Conservation (phyloP, 2,888 invertebrate species). For the Zonitis immaculata region DNA sequence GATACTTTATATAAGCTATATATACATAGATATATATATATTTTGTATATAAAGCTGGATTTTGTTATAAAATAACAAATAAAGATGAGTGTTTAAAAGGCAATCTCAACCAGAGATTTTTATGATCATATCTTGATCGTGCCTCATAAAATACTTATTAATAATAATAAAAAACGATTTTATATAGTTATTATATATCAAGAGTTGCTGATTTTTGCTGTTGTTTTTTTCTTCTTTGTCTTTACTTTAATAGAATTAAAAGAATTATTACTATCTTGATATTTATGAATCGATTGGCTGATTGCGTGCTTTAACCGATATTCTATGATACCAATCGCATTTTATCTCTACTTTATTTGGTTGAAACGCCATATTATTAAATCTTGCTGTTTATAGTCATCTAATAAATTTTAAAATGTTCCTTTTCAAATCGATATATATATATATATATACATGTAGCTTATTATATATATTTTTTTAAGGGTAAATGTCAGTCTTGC, state of each 20-base stretch:
- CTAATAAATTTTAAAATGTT: neutral
- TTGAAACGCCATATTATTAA: conserved; percentile 1
- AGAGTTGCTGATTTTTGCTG: neutral
- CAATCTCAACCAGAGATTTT: neutral
- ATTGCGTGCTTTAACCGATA: conserved; percentile 11
- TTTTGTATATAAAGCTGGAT: too few species aligned
- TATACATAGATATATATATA: too few species aligned
- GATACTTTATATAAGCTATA: too few species aligned
- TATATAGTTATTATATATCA: neutral
- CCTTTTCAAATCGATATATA: neutral
- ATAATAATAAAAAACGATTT: neutral
- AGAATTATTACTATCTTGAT: neutral
- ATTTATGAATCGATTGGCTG: conserved; percentile 8
- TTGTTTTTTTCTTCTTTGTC: neutral
- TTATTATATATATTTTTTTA: neutral
- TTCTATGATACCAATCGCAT: conserved; percentile 11
- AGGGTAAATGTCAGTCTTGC: too few species aligned
- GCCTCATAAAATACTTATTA: neutral
- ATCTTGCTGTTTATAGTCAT: neutral
- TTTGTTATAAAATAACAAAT: neutral
- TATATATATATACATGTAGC: neutral
- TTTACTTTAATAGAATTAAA: neutral
- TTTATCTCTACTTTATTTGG: conserved; percentile 12
- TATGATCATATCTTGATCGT: neutral
- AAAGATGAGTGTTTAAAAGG: neutral